phyloP scores from a whole-genome alignment of 2,888 invertebrate species.

The Nomada fabriciana region DNA sequence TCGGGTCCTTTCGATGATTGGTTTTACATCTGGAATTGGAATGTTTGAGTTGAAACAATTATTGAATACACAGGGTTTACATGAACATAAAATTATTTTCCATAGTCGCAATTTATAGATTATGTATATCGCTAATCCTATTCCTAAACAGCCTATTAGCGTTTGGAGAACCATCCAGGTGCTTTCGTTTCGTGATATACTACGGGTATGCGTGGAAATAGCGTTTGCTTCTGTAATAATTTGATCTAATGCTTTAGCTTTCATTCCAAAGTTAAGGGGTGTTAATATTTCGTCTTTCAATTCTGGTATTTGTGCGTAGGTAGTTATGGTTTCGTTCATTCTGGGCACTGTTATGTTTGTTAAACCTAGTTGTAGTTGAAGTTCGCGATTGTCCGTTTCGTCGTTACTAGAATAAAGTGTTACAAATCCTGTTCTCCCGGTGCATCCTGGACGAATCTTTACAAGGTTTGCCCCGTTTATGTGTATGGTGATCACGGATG shows the following conservation, averaged over 20 bases:
- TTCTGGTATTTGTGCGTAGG: not conserved
- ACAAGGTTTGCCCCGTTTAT: too few relatives aligned
- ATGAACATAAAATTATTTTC: not conserved
- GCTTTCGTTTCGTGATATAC: too few relatives aligned
- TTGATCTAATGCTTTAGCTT: conserved; percentile 2
- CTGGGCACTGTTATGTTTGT: not conserved
- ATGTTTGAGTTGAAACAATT: conserved; percentile 1
- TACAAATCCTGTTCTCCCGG: not conserved
- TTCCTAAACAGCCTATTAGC: not conserved
- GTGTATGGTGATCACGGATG: too few relatives aligned
- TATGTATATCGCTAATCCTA: not conserved
- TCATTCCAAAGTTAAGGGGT: not conserved
- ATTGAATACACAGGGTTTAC: not conserved
- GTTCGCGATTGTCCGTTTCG: not conserved
- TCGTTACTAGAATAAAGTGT: not conserved
- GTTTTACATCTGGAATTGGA: not conserved
- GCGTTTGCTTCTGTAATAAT: not conserved
- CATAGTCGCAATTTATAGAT: not conserved
- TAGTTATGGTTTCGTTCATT: not conserved
- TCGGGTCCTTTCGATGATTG: not conserved
- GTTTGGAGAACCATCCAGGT: conserved; percentile 1
- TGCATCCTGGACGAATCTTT: not conserved
- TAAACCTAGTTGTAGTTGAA: not conserved
- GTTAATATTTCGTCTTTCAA: not conserved
- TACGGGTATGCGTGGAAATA: too few relatives aligned